Evolutionary conservation across 64 coral and sea anemone genomes (phyloP).

Genomic region (Actinia equina): DNA sequence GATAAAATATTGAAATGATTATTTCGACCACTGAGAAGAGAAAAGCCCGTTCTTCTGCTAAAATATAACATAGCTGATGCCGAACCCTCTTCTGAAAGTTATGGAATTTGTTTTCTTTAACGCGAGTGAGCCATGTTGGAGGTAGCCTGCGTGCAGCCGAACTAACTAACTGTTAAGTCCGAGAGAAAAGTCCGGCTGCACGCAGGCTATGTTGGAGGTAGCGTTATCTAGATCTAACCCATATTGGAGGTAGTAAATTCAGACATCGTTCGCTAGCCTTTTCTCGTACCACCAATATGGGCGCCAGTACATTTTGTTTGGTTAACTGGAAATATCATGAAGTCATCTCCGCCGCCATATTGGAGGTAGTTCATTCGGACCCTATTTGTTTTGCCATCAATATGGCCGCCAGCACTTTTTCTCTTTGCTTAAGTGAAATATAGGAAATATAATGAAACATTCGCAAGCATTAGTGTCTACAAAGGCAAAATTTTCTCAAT

Average conservation of each 20-base stretch:
- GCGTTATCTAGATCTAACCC: not conserved
- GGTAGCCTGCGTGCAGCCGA: not conserved
- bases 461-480: constrained; percentile 19
- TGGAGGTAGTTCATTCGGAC: no score
- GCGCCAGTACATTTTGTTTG: no score
- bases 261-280: no score
- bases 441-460: not conserved
- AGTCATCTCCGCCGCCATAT: no score
- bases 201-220: not conserved
- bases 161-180: no score
- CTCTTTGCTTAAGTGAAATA: no score
- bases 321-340: no score
- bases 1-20: not conserved
- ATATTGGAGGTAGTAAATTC: no score
- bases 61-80: not conserved
- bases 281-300: no score
- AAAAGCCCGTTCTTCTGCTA: not conserved
- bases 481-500: constrained; percentile 78
- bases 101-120: no score
- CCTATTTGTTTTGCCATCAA: not conserved
- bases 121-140: not conserved
- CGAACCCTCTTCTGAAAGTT: no score
- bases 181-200: no score
- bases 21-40: not conserved
- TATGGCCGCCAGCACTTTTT: not conserved